Evolutionary conservation across 1,140 invertebrate genomes (phyloP), one percentile per base, ranked within the genome.

Genomic region (Drosophila watanabei): DNA sequence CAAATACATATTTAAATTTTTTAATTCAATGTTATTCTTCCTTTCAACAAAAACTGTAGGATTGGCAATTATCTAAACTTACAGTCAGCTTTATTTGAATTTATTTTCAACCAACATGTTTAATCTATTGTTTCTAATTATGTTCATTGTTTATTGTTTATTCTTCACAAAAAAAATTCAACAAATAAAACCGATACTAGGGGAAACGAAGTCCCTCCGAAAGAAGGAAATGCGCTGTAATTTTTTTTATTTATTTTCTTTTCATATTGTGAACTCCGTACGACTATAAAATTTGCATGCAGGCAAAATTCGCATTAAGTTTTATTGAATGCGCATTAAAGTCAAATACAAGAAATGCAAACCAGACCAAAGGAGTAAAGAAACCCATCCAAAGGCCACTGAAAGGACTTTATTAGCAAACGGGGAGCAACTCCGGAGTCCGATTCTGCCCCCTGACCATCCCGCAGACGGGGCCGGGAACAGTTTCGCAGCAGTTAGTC

Each of bases 311-410:
- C 83, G 37, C 75, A 87, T 87, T 83, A 88, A 87, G 77, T 87
- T 87, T 87, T 87, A 87, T 87, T 87, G 84, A 83, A 88, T 80
- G 76, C 76, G 76, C 84, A 87, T 88, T 87, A 88, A 88, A 88
- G 83, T 88, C 83, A 86, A 80, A 86, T 71, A 79, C 83, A 88
- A 79, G 82, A 79, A 82, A 87, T 75, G 64, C 69, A 73, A 82
- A 46, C 75, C 43, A 62, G 75, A 45, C 71, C 75, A 32, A 77
- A 35, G 45, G 61, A 60, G 51, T 63, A 45, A 62, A 37, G 30
- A 70, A 69, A 54, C 46, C 63, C 66, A 54, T 70, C 64, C 64
- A 28, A 54, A 52, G 66, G 66, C 66, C 66, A 72, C 66, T 33
- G 37, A 49, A 80, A 88, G 84, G 79, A 84, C 84, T 89, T 88